phyloP scores from a whole-genome alignment of 1,140 invertebrate genomes.

The Heliconius himera region DNA sequence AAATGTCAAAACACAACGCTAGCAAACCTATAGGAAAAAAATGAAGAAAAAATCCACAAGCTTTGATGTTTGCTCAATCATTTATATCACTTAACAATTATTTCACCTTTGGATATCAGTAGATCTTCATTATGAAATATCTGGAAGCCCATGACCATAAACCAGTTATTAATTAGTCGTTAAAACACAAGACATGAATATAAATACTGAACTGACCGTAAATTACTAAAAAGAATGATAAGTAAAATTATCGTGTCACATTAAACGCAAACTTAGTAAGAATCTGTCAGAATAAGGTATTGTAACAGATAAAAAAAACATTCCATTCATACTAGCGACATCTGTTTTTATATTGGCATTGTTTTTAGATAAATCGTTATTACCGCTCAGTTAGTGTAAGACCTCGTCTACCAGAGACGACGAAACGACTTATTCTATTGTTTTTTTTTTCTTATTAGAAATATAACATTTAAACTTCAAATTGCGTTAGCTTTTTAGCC shows the following conservation, averaged over 20 bases:
- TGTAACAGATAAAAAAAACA: conserved; percentile 34
- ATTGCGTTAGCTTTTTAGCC: neutral
- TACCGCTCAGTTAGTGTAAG: neutral
- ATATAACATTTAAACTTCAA: neutral
- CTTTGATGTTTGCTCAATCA: neutral
- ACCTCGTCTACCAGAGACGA: neutral
- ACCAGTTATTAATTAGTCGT: neutral
- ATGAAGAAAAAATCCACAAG: neutral
- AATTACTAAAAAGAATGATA: neutral
- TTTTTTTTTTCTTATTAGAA: neutral
- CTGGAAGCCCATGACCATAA: neutral
- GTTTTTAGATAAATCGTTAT: neutral
- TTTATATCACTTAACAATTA: neutral
- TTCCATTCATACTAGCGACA: conserved; percentile 3
- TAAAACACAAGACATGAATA: neutral
- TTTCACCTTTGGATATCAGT: conserved; percentile 1
- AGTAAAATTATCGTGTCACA: conserved; percentile 16
- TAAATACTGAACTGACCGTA: neutral
- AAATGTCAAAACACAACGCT: neutral
- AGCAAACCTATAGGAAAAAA: neutral
- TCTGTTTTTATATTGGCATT: neutral
- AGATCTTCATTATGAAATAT: neutral
- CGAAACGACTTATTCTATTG: neutral
- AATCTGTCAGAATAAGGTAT: conserved; percentile 26
- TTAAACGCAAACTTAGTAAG: conserved; percentile 32